phyloP scores from a whole-genome alignment of 2,797 vertebrate species.

The Manis javanica region DNA sequence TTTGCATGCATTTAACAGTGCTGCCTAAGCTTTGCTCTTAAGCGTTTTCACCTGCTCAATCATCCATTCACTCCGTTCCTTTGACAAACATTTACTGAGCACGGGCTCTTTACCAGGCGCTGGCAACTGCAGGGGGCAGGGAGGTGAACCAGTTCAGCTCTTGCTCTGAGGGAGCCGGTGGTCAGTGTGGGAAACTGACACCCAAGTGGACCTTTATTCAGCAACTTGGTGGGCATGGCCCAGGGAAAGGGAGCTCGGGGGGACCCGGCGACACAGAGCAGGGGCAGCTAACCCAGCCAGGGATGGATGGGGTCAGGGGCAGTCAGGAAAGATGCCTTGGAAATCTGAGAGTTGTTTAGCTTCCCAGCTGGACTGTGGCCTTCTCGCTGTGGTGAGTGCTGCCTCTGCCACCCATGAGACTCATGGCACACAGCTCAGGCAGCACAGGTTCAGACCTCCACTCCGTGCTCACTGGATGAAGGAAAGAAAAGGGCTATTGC shows the following conservation, averaged over 20 bases:
- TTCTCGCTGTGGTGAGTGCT: background rate
- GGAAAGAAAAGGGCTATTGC: background rate
- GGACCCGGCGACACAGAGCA: background rate
- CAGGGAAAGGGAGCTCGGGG: background rate
- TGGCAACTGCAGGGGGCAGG: background rate
- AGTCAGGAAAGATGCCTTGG: background rate
- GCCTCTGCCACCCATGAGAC: background rate
- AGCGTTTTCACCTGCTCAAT: background rate
- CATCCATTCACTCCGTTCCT: background rate
- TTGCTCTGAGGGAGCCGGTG: background rate
- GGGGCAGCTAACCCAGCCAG: background rate
- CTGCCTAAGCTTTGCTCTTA: background rate
- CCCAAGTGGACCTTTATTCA: background rate
- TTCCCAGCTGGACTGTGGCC: background rate
- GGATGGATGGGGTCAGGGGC: background rate
- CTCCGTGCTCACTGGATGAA: no score
- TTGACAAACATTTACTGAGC: background rate
- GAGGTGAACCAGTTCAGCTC: background rate
- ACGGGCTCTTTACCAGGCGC: background rate
- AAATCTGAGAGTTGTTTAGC: background rate
- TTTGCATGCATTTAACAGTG: slow-evolving; percentile 13
- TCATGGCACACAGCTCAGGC: background rate
- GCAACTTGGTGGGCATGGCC: background rate
- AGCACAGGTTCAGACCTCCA: no score
- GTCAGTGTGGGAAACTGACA: background rate